These are phyloP conservation scores for Limonius californicus DNA, from an alignment of 1,140 invertebrate species.

Conservation along the genomic window DNA sequence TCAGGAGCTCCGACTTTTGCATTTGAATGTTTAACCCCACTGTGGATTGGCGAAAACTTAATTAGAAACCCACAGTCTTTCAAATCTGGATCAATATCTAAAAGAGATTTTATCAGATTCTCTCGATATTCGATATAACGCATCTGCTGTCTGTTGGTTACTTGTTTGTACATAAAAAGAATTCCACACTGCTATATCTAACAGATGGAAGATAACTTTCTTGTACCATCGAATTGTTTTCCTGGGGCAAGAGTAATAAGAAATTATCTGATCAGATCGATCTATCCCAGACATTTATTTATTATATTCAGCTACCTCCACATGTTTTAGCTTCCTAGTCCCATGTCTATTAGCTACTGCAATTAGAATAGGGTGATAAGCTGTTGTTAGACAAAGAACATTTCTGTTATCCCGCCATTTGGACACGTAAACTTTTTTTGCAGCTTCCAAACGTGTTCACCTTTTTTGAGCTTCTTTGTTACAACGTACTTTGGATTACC, in stretches of 20 bases:
- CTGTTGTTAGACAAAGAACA: constrained; percentile 25
- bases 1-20: background rate
- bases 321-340: constrained; percentile 29
- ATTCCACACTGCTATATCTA: constrained; percentile 6
- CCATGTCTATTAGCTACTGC: constrained; percentile 30
- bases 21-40: background rate
- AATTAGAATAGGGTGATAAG: constrained; percentile 26
- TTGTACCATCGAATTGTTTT: constrained; percentile 36
- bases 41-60: background rate
- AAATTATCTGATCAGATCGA: constrained; percentile 38
- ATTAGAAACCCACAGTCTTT: background rate
- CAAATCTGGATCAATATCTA: background rate
- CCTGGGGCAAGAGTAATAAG: constrained; percentile 17
- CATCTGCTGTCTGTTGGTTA: background rate
- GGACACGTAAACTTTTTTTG: constrained; percentile 32
- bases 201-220: constrained; percentile 35
- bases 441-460: constrained; percentile 37
- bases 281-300: constrained; percentile 35
- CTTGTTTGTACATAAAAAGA: background rate
- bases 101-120: no score
- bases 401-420: constrained; percentile 39
- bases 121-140: background rate
- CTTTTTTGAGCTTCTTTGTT: constrained; percentile 25
- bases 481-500: constrained; percentile 33
- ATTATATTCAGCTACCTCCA: constrained; percentile 36